These are phyloP conservation scores for Typhlichthys eigenmanni DNA, from an alignment of 2,797 vertebrate species.

Conservation along the genomic window DNA sequence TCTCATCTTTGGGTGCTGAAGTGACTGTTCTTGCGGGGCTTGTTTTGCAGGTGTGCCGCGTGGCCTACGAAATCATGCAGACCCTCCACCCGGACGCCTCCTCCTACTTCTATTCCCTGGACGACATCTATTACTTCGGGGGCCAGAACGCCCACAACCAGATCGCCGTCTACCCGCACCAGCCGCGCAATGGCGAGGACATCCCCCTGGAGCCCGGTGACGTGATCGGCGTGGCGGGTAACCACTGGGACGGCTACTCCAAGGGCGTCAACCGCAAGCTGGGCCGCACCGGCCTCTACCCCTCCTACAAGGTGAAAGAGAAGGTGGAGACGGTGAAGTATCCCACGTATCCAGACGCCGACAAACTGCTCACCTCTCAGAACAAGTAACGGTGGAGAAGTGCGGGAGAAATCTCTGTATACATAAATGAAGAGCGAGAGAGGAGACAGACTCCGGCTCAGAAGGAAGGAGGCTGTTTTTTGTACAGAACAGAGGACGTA, in stretches of 20 bases:
- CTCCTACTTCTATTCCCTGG: conserved; percentile 93
- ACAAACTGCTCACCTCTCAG: conserved; percentile 82
- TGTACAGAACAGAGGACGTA: conserved; percentile 61
- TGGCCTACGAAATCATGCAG: conserved; percentile 99
- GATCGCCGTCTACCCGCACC: conserved; percentile 92
- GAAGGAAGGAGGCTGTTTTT: conserved; percentile 66
- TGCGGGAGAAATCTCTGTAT: conserved; percentile 4
- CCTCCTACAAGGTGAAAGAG: conserved; percentile 97
- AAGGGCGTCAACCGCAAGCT: conserved; percentile 97
- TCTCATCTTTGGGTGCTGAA: no score
- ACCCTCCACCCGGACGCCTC: conserved; percentile 95
- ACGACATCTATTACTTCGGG: conserved; percentile 98
- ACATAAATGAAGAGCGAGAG: conserved; percentile 27
- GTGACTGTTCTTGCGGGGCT: background rate
- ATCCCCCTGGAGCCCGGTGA: conserved; percentile 95
- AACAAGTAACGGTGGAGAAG: conserved; percentile 54
- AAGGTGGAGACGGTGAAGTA: conserved; percentile 98
- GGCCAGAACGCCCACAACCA: conserved; percentile 98
- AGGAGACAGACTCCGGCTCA: conserved; percentile 57
- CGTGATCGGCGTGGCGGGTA: conserved; percentile 94
- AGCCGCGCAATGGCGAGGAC: conserved; percentile 88
- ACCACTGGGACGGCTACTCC: conserved; percentile 98
- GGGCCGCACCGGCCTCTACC: conserved; percentile 95
- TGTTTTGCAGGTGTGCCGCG: conserved; percentile 88
- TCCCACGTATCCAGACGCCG: conserved; percentile 93